These are phyloP conservation scores for Drosophila nikananu DNA, from an alignment of 1,140 invertebrate species.

Conservation along the genomic window DNA sequence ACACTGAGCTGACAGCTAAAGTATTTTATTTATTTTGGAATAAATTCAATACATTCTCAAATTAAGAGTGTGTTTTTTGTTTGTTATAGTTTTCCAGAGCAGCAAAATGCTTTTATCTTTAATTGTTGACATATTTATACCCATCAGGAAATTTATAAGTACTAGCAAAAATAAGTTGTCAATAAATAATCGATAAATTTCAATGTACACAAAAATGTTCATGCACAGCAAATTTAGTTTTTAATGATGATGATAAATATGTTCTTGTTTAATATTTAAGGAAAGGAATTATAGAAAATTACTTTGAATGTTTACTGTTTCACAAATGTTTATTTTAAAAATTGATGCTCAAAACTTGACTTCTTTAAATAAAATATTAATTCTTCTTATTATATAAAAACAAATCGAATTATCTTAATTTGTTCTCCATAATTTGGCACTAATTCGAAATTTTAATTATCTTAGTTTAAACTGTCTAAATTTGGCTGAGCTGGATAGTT, in stretches of 20 bases:
- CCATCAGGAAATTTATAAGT: background rate
- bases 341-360: too few relatives aligned
- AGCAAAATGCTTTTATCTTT: slow-evolving; percentile 24
- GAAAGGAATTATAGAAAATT: too few relatives aligned
- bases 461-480: background rate
- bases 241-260: too few relatives aligned
- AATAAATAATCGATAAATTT: slow-evolving; percentile 9
- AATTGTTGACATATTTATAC: slow-evolving; percentile 18
- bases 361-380: too few relatives aligned
- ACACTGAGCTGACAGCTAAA: slow-evolving; percentile 15
- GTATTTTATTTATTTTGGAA: slow-evolving; percentile 15
- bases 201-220: background rate
- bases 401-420: background rate
- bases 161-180: background rate
- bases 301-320: too few relatives aligned
- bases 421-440: too few relatives aligned
- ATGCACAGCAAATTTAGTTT: too few relatives aligned
- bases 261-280: too few relatives aligned
- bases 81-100: background rate
- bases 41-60: background rate
- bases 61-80: background rate
- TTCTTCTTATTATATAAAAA: background rate
- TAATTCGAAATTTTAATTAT: slow-evolving; percentile 26
- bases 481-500: background rate
- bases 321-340: too few relatives aligned